These are phyloP conservation scores for Papilio helenus DNA, from an alignment of 1,140 invertebrate species.

Conservation along the genomic window DNA sequence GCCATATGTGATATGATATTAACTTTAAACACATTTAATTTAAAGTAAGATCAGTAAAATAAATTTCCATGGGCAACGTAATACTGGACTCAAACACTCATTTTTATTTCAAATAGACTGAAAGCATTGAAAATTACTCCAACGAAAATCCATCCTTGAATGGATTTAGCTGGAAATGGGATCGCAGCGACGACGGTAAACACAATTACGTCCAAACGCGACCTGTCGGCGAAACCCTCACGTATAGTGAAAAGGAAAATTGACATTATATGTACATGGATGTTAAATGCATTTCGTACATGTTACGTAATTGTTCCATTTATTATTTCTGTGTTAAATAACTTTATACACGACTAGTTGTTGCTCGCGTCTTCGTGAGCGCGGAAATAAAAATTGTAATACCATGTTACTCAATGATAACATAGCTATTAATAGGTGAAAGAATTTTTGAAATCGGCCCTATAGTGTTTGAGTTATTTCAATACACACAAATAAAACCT, in stretches of 20 bases:
- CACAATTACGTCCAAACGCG: slow-evolving; percentile 23
- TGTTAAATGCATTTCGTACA: slow-evolving; percentile 4
- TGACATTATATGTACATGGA: not conserved
- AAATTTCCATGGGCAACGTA: not conserved
- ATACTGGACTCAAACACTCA: not conserved
- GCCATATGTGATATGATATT: too few relatives aligned
- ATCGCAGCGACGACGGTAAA: slow-evolving; percentile 10
- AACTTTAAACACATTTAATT: not conserved
- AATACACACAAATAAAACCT: too few relatives aligned
- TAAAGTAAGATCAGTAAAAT: not conserved
- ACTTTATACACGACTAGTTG: not conserved
- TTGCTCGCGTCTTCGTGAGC: too few relatives aligned
- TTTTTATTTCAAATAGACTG: not conserved
- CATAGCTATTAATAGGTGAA: too few relatives aligned
- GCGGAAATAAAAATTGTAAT: too few relatives aligned
- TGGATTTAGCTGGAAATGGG: slow-evolving; percentile 18
- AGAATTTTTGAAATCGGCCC: too few relatives aligned
- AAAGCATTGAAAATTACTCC: slow-evolving; percentile 13
- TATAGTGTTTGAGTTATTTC: too few relatives aligned
- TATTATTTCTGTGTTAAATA: not conserved
- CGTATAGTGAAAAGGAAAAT: slow-evolving; percentile 15
- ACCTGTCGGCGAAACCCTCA: not conserved
- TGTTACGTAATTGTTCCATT: not conserved
- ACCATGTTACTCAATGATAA: too few relatives aligned
- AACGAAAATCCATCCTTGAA: slow-evolving; percentile 5